A percentile compares a stretch with the other conserved stretches of the same genome.
phyloP scores from a whole-genome alignment of 2,113 vertebrate genomes.

The Fregata magnificens region DNA sequence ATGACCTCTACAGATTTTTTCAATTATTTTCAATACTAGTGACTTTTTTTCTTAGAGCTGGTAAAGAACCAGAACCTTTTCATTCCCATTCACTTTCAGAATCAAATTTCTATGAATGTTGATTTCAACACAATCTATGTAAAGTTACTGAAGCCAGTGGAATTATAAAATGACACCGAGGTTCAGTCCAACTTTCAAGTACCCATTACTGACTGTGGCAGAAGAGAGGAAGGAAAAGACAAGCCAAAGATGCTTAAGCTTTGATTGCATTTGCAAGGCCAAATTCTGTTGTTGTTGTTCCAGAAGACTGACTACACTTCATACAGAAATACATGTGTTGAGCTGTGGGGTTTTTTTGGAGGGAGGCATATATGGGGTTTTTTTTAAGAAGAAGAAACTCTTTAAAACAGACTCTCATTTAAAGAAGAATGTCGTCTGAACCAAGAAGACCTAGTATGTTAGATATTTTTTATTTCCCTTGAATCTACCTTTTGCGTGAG shows the following conservation, averaged over 20 bases:
- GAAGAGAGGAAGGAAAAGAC: neutral
- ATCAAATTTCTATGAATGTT: neutral
- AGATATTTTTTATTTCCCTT: neutral
- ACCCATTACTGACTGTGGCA: neutral
- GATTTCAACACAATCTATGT: neutral
- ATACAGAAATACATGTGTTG: neutral
- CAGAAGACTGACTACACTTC: neutral
- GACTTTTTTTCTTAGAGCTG: neutral
- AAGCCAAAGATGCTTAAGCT: neutral
- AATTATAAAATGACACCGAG: neutral
- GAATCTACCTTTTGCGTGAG: neutral
- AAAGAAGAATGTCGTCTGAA: neutral
- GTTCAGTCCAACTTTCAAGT: neutral
- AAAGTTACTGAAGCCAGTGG: neutral
- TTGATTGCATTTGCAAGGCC: neutral
- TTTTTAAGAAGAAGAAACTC: neutral
- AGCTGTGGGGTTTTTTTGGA: neutral
- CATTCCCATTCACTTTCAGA: neutral
- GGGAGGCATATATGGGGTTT: fast-evolving
- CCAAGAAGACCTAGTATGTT: fast-evolving
- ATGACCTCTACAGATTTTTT: neutral
- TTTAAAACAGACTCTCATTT: neutral
- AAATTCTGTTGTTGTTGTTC: neutral
- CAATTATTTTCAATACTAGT: neutral
- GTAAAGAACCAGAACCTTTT: neutral